Percentiles rank a stretch among this genome's conserved stretches.
phyloP scores from a whole-genome alignment of 2,797 vertebrate genomes.

The Myiotriccus ornatus region DNA sequence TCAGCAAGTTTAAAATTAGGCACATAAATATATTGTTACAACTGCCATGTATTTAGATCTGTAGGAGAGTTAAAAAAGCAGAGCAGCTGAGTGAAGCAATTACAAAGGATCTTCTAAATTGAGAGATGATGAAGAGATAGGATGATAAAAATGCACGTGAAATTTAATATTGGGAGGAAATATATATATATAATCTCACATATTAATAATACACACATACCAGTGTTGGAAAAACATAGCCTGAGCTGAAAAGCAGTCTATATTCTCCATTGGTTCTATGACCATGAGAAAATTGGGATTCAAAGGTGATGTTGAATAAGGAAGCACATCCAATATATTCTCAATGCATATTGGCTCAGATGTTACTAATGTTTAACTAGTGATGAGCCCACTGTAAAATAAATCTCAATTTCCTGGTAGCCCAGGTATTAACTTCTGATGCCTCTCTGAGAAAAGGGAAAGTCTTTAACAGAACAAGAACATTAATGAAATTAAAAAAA shows the following conservation, averaged over 20 bases:
- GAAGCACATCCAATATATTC: background rate
- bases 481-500: background rate
- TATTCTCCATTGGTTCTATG: background rate
- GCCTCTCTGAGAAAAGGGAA: background rate
- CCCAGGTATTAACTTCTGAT: background rate
- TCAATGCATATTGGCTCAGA: background rate
- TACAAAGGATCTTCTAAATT: background rate
- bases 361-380: background rate
- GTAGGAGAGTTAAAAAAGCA: background rate
- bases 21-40: background rate
- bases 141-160: conserved; percentile 4
- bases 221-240: background rate
- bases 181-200: background rate
- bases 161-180: conserved; percentile 5
- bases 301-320: background rate
- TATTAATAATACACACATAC: background rate
- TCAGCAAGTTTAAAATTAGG: conserved; percentile 32
- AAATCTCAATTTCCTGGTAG: background rate
- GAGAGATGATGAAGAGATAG: background rate
- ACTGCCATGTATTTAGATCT: background rate
- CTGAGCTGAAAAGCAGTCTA: background rate
- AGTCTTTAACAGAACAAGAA: background rate
- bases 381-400: background rate
- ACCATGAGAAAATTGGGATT: background rate
- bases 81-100: background rate